A percentile compares a stretch with the other conserved stretches of the same genome.
These are phyloP conservation scores for Chloroceryle amazona DNA, from an alignment of 2,797 vertebrate genomes.

Conservation along the genomic window DNA sequence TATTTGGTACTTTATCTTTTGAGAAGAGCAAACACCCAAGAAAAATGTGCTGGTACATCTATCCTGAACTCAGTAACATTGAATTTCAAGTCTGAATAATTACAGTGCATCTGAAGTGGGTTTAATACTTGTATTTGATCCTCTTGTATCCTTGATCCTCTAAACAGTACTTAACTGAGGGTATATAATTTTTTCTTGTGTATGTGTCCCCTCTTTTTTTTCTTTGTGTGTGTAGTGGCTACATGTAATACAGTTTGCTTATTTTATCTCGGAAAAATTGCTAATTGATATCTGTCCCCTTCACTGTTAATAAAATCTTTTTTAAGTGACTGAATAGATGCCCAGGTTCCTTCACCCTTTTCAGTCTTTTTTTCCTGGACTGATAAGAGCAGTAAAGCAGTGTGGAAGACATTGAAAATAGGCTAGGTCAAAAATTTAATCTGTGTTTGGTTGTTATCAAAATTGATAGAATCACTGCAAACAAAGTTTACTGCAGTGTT, in stretches of 20 bases:
- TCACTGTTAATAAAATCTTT: neutral
- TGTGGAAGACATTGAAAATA: neutral
- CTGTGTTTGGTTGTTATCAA: neutral
- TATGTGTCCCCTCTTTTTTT: neutral
- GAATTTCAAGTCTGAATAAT: neutral
- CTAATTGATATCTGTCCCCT: neutral
- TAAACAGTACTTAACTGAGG: neutral
- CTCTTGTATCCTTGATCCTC: neutral
- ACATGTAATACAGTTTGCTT: neutral
- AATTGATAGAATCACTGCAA: neutral
- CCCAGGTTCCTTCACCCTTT: neutral
- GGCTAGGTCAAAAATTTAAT: neutral
- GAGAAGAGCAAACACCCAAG: neutral
- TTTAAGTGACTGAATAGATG: neutral
- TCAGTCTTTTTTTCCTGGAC: neutral
- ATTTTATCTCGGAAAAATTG: neutral
- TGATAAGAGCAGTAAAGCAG: neutral
- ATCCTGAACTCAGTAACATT: neutral
- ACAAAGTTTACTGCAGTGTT: neutral
- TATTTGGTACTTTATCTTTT: neutral
- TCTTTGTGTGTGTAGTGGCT: neutral
- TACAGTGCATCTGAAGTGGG: accelerated
- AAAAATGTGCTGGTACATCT: neutral
- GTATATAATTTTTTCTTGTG: neutral
- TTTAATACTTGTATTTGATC: neutral